phyloP scores from a whole-genome alignment of 1,140 invertebrate genomes.

The Hyles vespertilio region DNA sequence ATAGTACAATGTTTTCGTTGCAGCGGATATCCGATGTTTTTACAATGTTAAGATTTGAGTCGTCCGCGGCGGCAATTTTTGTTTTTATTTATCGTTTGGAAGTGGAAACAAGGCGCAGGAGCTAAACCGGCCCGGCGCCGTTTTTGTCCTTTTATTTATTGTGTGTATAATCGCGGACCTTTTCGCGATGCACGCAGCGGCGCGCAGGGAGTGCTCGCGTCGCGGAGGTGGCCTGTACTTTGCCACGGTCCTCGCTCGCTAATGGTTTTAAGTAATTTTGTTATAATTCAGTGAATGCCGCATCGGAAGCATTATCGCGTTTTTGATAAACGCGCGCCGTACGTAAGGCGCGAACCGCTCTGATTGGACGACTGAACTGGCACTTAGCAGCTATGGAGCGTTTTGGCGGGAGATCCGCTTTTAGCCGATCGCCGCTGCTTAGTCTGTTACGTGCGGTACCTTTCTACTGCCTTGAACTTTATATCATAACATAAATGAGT shows the following conservation, averaged over 20 bases:
- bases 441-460: slow-evolving; percentile 7
- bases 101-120: slow-evolving; percentile 29
- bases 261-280: slow-evolving; percentile 56
- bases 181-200: slow-evolving; percentile 31
- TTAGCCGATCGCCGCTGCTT: slow-evolving; percentile 13
- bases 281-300: slow-evolving; percentile 48
- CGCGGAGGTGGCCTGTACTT: slow-evolving; percentile 40
- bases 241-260: slow-evolving; percentile 33
- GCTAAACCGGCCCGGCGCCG: slow-evolving; percentile 39
- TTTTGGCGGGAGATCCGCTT: slow-evolving; percentile 54
- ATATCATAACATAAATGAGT: not conserved
- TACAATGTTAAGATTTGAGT: slow-evolving; percentile 4
- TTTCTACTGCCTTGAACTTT: slow-evolving; percentile 26
- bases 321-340: slow-evolving; percentile 60
- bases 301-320: slow-evolving; percentile 44
- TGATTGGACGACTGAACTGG: slow-evolving; percentile 50
- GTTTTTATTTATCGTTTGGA: slow-evolving; percentile 40
- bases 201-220: slow-evolving; percentile 36
- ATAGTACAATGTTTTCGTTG: not conserved
- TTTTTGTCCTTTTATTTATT: slow-evolving; percentile 49
- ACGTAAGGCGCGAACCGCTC: slow-evolving; percentile 51
- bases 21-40: not conserved
- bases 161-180: slow-evolving; percentile 31
- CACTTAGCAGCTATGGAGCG: slow-evolving; percentile 23
- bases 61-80: slow-evolving; percentile 14